Evolutionary conservation across 2,888 invertebrate species (phyloP).

Genomic region (Diploptera punctata): DNA sequence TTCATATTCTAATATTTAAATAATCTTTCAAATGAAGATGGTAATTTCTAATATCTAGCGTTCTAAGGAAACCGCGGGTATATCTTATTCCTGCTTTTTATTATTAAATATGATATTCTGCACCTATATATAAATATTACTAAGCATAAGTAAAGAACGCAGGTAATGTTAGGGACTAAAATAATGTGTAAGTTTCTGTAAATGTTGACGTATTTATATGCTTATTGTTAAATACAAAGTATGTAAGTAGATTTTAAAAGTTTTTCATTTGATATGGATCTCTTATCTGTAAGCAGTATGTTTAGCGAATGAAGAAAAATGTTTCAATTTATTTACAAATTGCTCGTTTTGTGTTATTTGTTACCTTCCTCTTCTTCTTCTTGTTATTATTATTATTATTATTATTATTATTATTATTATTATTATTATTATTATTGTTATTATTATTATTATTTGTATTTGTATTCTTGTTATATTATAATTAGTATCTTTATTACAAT

Average conservation of each 20-base stretch:
- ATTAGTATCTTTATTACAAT: too few relatives aligned
- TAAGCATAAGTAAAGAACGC: constrained; percentile 18
- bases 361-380: too few relatives aligned
- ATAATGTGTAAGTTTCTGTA: constrained; percentile 24
- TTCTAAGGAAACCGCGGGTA: constrained; percentile 28
- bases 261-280: constrained; percentile 18
- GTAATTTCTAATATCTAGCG: constrained; percentile 28
- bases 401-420: too few relatives aligned
- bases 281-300: constrained; percentile 4
- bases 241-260: constrained; percentile 13
- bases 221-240: constrained; percentile 20
- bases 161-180: constrained; percentile 19
- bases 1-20: constrained; percentile 42
- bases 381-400: too few relatives aligned
- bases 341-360: too few relatives aligned
- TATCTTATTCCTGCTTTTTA: constrained; percentile 24
- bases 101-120: constrained; percentile 26
- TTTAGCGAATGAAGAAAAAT: not conserved
- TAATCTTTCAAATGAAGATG: constrained; percentile 28
- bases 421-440: too few relatives aligned
- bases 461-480: too few relatives aligned
- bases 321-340: too few relatives aligned
- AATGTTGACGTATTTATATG: constrained; percentile 33
- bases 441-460: too few relatives aligned
- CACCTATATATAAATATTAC: constrained; percentile 24